Base-by-base conservation (phyloP, 2,113 vertebrate species). In the Brachyhypopomus occidentalis region DNA sequence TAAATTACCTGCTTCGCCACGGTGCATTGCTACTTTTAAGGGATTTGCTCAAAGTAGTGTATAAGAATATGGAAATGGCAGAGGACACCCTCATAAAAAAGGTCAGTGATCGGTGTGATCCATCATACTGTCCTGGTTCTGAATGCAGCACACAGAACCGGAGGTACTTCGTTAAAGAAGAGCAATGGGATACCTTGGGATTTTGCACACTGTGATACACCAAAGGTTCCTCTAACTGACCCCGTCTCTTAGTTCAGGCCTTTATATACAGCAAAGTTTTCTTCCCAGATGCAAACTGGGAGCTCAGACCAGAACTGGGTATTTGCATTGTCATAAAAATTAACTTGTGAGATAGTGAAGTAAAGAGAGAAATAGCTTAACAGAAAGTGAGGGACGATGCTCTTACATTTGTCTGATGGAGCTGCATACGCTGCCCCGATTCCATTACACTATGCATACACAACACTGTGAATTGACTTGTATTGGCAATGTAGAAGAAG, bases 91-190 rank as follows among this genome's bases (percentile, higher is more conserved):
- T 77, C 76, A 77, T 62, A 80, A 60, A 38, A 85, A 79, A 83
- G 84, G 77, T 84, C 80, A 78, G 20, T 84, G 80, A 86, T 82
- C 72, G 56, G 71, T 58, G 70, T 64, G 83, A 86, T 88, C 38
- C 72, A 84, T 83, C 78, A 84, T 80, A 64, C 75, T 84, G 87
- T 84, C 84, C 83, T 64, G 72, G 70, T 79, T 83, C 77, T 78
- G 74, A 83, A 83, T 83, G 81, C 83, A 70, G 75, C 25, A 23
- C 23, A 56, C 63, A 59, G 70, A 70, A 80, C 66, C 77, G 38
- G 72, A 84, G 78, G 77, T 56, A 27, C 59, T 80, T 77, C 34
- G 64, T 81, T 80, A 62, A 73, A 80, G 27, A 72, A 81, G 71
- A 83, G 63, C 77, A 81, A 74, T 77, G 41, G 71, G 69, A n/a